These are phyloP conservation scores for Uromys caudimaculatus DNA, from an alignment of 2,797 vertebrate species.

Conservation along the genomic window DNA sequence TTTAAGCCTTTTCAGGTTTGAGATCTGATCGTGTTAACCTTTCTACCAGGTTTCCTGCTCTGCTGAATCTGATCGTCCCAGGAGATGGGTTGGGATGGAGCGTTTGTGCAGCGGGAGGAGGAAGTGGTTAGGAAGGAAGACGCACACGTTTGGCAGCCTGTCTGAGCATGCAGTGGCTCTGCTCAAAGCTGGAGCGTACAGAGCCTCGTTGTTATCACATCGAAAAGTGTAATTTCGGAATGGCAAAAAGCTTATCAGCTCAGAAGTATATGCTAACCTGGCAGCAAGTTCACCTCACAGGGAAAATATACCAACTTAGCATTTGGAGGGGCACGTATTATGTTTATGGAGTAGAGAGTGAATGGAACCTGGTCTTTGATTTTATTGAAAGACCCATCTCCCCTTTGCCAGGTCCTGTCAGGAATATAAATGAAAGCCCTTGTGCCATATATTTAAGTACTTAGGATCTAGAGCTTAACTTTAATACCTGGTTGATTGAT, in stretches of 20 bases:
- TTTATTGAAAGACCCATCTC: not conserved
- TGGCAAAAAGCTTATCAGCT: not conserved
- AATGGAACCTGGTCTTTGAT: not conserved
- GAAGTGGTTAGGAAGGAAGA: slow-evolving; percentile 64
- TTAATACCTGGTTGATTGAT: not conserved
- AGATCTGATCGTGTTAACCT: slow-evolving; percentile 72
- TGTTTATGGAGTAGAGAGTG: not conserved
- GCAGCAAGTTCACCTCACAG: not conserved
- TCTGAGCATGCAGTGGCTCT: not conserved
- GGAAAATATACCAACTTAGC: not conserved
- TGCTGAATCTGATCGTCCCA: slow-evolving; percentile 72
- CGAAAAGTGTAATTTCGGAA: not conserved
- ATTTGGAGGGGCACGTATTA: not conserved
- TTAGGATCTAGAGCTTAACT: slow-evolving; percentile 40
- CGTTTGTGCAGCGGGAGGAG: slow-evolving; percentile 37
- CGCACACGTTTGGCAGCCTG: not conserved
- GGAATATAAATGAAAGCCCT: not conserved
- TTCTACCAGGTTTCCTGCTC: slow-evolving; percentile 80
- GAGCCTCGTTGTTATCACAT: not conserved
- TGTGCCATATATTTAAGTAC: not conserved
- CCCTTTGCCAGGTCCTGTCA: not conserved
- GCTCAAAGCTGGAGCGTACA: not conserved
- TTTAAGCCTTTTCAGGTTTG: slow-evolving; percentile 71
- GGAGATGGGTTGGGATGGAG: slow-evolving; percentile 51
- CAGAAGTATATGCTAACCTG: not conserved